Evolutionary conservation across 2,888 invertebrate genomes (phyloP), one percentile per base, ranked within the genome.

Genomic region (Dynastes hyllus): DNA sequence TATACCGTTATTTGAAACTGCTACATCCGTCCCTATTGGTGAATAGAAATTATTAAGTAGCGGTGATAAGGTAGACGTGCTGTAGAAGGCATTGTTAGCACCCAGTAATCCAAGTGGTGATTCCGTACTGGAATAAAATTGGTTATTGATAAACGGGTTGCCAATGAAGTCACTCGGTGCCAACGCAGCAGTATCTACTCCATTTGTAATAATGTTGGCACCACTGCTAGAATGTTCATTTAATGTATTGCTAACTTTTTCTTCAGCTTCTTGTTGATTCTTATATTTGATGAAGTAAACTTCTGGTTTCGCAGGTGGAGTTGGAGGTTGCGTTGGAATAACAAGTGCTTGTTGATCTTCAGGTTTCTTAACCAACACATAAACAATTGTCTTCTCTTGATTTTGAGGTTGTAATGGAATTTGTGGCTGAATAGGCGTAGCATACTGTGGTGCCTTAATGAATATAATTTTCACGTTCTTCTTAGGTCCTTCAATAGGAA

Each of bases 281-380:
- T 94, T 94, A 92, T 95, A 95, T 84, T 94, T 93, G 91, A 95
- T 96, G 92, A 96, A 96, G 92, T 95, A 96, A 81, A 96, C 96
- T 90, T 96, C 96, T 78, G 96, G 96, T 91, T 96, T 96, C 87
- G 94, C 93, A 81, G 95, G 95, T 86, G 94, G 93, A 76, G 95
- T 95, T 73, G 95, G 95, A 3, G 93, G 92, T 32, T 93, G 90
- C 11, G 94, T 92, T 75, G 95, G 95, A 84, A 96, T 92, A 84
- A 92, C 90, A 88, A 96, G 93, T 84, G 95, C 94, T 83, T 93
- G 94, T 82, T 93, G 93, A 81, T 95, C 95, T 86, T 96, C 96
- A 85, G 95, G 96, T 82, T 87, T 87, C 83, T 88, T 89, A 22
- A 87, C 87, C 83, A 89, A 82, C 50, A 89, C 88, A 82, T 88